phyloP scores from a whole-genome alignment of 2,797 vertebrate genomes.

The Arremon brunneinucha region DNA sequence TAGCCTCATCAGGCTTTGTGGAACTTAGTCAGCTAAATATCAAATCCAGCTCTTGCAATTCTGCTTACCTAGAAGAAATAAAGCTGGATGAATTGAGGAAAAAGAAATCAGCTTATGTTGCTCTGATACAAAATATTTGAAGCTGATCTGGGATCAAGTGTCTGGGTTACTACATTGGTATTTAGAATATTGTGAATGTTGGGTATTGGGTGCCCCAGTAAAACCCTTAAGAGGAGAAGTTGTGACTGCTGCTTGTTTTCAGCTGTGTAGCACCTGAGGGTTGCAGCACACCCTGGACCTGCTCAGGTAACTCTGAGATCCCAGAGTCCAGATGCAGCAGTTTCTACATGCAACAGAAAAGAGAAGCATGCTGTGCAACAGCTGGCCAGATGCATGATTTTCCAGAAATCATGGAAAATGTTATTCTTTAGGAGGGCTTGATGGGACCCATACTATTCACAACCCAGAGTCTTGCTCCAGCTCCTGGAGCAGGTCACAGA shows the following conservation, averaged over 20 bases:
- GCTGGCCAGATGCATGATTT: not conserved
- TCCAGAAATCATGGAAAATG: not conserved
- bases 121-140: not conserved
- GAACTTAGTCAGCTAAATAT: not conserved
- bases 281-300: accelerated
- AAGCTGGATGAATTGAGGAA: not conserved
- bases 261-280: not conserved
- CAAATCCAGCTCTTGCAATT: not conserved
- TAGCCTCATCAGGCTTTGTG: not conserved
- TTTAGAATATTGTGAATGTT: not conserved
- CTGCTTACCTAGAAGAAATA: not conserved
- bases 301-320: not conserved
- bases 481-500: not conserved
- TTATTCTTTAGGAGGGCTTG: not conserved
- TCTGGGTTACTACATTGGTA: not conserved
- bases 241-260: not conserved
- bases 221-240: not conserved
- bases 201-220: not conserved
- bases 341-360: not conserved
- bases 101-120: not conserved
- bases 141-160: not conserved
- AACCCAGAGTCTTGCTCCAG: not conserved
- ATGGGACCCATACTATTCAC: accelerated
- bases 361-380: not conserved
- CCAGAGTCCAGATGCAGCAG: not conserved